Evolutionary conservation across 2,113 vertebrate species (phyloP), one percentile per base, ranked within the genome.

Genomic region (Phocoena sinus): DNA sequence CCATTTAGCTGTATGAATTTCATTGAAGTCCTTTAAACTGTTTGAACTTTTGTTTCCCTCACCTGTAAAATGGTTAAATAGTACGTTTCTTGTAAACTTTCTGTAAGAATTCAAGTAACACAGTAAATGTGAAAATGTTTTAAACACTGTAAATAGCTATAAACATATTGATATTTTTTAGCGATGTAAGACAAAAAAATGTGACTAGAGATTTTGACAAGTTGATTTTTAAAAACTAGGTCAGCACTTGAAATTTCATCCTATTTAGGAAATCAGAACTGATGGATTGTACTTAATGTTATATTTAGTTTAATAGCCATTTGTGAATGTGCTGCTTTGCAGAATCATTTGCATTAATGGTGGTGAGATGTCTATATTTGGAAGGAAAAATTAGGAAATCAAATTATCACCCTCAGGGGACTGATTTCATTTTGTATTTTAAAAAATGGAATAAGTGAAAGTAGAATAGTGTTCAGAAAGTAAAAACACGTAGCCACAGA

Each of bases 141-240:
- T 50, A 74, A 85, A 91, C 73, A 53, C 53, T 71, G 8, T 73
- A 84, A 96, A 41, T 65, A 83, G 58, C 36, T 83, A 33, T 79
- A 65, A 91, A 41, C 38, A 3, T n/a, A 36, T 74, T 86, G 76
- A 86, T 85, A 63, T 91, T 70, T 82, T 97, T 89, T 91, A 79
- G 91, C 80, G 70, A 93, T 65, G 56, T 36, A 79, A 95, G 26
- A 70, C 58, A 95, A 89, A 67, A 86, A 97, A 93, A 73, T 79
- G 18, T 91, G 71, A 94, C 86, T 95, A 74, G 90, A 95, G n/a
- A 89, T 95, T 96, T 93, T 92, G 83, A 63, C 71, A 96, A 82
- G 81, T 85, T 94, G 85, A 74, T 82, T 96, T 95, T 95, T 90
- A 95, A 98, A 95, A 98, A 97, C 38, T 95, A 96, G 96, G 96